Conservation (phyloP, 1,140 invertebrate genomes). For the Drosophila ercepeae region DNA sequence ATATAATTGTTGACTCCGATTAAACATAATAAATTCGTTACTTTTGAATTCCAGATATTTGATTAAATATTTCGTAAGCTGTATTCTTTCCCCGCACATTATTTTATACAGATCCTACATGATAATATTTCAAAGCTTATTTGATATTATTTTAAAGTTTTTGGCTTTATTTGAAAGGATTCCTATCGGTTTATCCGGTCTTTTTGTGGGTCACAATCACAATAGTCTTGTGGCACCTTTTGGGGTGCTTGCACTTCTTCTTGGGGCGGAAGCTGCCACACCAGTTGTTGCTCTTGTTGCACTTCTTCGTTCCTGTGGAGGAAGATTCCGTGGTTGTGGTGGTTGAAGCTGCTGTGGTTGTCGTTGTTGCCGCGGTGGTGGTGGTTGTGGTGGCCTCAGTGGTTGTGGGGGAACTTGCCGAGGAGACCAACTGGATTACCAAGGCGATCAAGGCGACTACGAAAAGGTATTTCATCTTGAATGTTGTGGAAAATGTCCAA, state of each 20-base stretch:
- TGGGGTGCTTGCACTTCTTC: conserved; percentile 9
- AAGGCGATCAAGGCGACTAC: conserved; percentile 5
- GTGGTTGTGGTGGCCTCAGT: neutral
- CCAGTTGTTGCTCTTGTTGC: conserved; percentile 6
- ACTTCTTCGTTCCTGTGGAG: conserved; percentile 1
- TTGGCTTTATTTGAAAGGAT: too few species aligned
- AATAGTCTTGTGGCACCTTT: conserved; percentile 1
- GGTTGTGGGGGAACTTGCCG: neutral
- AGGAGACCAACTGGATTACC: conserved; percentile 3
- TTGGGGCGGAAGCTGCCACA: neutral
- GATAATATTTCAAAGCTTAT: neutral
- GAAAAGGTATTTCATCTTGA: conserved; percentile 12
- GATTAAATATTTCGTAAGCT: neutral
- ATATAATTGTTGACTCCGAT: neutral
- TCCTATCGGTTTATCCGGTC: too few species aligned
- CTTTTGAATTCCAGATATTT: neutral
- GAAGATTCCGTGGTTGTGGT: conserved; percentile 5
- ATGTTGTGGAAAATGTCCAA: neutral
- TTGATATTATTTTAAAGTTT: too few species aligned
- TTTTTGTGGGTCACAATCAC: neutral
- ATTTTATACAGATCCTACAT: too few species aligned
- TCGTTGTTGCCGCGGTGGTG: neutral
- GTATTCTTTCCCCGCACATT: too few species aligned
- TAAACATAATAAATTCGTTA: neutral
- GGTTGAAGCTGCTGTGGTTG: neutral